phyloP scores from a whole-genome alignment of 2,888 invertebrate species.

The Agrotis clavis region DNA sequence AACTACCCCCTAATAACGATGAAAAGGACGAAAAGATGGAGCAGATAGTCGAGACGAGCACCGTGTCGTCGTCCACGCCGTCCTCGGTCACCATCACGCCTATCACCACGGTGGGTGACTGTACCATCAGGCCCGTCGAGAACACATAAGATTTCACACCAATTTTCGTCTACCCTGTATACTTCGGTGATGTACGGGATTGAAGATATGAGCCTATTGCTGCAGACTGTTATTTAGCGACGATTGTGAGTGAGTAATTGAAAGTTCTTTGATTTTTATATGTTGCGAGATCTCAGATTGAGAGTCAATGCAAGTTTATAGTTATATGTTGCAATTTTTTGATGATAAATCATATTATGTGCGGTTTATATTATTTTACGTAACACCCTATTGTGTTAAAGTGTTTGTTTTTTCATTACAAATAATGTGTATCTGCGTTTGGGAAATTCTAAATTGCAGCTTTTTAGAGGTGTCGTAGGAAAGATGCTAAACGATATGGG shows the following conservation, averaged over 20 bases:
- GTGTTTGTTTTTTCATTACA: constrained; percentile 23
- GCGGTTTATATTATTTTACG: constrained; percentile 29
- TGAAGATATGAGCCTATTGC: constrained; percentile 40
- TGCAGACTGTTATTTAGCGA: constrained; percentile 54
- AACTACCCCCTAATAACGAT: constrained; percentile 81
- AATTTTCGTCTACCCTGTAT: constrained; percentile 77
- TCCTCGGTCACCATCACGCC: constrained; percentile 87
- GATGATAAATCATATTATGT: constrained; percentile 33
- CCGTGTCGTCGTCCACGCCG: constrained; percentile 77
- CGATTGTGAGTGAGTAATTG: constrained; percentile 44
- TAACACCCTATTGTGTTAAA: constrained; percentile 51
- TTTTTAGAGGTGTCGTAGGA: constrained; percentile 45
- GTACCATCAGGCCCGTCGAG: constrained; percentile 88
- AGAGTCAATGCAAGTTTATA: constrained; percentile 59
- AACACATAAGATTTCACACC: constrained; percentile 79
- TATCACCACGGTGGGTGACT: constrained; percentile 88
- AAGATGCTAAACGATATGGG: constrained; percentile 61
- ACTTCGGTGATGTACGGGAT: constrained; percentile 34
- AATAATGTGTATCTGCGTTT: constrained; percentile 51
- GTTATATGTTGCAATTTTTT: constrained; percentile 54
- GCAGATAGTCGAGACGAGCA: constrained; percentile 68
- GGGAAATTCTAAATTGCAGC: constrained; percentile 60
- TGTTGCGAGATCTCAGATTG: constrained; percentile 59
- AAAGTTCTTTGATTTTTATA: constrained; percentile 38
- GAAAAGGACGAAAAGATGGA: constrained; percentile 80